Conservation (phyloP, 1,140 invertebrate genomes). For the Contarinia nasturtii region DNA sequence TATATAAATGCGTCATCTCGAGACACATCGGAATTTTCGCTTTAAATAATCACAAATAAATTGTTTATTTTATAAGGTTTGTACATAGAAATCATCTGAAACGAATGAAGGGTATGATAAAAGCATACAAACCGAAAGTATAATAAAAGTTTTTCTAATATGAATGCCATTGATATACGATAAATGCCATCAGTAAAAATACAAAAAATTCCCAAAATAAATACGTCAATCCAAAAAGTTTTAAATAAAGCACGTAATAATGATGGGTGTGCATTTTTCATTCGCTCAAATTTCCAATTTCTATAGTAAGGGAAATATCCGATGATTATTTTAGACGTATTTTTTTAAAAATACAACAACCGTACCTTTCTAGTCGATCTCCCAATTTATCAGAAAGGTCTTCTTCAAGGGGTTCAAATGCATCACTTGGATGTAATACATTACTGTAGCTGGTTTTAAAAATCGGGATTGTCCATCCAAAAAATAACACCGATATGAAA, state of each 20-base stretch:
- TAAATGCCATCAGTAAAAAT: conserved; percentile 1
- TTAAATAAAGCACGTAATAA: background rate
- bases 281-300: conserved; percentile 1
- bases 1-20: conserved; percentile 31
- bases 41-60: background rate
- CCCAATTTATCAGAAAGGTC: conserved; percentile 30
- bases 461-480: conserved; percentile 31
- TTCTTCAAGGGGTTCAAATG: conserved; percentile 30
- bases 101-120: too few relatives aligned
- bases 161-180: background rate
- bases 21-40: conserved; percentile 9
- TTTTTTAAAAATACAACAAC: too few relatives aligned
- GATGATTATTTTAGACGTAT: too few relatives aligned
- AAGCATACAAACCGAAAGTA: conserved; percentile 4
- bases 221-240: conserved; percentile 3
- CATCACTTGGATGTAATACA: conserved; percentile 29
- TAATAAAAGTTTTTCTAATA: conserved; percentile 1
- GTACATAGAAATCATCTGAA: too few relatives aligned
- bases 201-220: background rate
- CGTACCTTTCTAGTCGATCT: conserved; percentile 31
- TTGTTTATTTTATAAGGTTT: background rate
- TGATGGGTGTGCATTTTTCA: background rate
- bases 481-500: conserved; percentile 11
- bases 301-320: background rate
- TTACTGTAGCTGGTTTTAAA: conserved; percentile 34